These are phyloP conservation scores for Vandiemenella viatica DNA, from an alignment of 2,888 invertebrate genomes.

Conservation along the genomic window DNA sequence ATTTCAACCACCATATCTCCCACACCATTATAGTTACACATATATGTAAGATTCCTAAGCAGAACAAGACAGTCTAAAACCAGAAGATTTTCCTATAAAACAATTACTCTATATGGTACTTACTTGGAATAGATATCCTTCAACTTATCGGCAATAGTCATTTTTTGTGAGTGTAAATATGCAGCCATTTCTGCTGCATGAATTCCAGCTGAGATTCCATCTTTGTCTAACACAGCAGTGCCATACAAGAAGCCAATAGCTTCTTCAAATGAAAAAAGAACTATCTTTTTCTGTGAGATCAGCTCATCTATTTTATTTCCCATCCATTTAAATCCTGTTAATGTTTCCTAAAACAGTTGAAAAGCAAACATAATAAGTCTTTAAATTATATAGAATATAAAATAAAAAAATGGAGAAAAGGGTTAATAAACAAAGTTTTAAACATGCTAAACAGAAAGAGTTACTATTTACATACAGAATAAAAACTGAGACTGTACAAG, in stretches of 20 bases:
- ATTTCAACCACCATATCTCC: too few relatives aligned
- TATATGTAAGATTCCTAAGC: not conserved
- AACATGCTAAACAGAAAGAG: too few relatives aligned
- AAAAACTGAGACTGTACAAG: too few relatives aligned
- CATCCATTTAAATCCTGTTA: conserved; percentile 99
- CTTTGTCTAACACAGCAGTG: conserved; percentile 81
- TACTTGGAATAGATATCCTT: conserved; percentile 57
- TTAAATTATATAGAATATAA: too few relatives aligned
- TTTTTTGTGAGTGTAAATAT: conserved; percentile 42
- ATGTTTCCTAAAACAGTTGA: conserved; percentile 56
- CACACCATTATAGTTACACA: too few relatives aligned
- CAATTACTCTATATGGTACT: conserved; percentile 16
- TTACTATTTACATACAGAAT: too few relatives aligned
- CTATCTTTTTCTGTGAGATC: conserved; percentile 50
- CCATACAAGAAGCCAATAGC: conserved; percentile 97
- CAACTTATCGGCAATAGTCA: conserved; percentile 37
- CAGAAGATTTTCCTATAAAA: not conserved
- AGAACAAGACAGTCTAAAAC: not conserved
- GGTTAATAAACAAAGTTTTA: too few relatives aligned
- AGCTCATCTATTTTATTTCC: conserved; percentile 71
- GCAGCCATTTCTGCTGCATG: conserved; percentile 60
- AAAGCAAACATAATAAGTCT: conserved; percentile 1
- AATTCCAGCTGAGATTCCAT: conserved; percentile 84
- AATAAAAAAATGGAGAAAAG: too few relatives aligned
- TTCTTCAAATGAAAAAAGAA: conserved; percentile 93